These are phyloP conservation scores for Drosophila subpulchrella DNA, from an alignment of 1,140 invertebrate species.

Conservation along the genomic window DNA sequence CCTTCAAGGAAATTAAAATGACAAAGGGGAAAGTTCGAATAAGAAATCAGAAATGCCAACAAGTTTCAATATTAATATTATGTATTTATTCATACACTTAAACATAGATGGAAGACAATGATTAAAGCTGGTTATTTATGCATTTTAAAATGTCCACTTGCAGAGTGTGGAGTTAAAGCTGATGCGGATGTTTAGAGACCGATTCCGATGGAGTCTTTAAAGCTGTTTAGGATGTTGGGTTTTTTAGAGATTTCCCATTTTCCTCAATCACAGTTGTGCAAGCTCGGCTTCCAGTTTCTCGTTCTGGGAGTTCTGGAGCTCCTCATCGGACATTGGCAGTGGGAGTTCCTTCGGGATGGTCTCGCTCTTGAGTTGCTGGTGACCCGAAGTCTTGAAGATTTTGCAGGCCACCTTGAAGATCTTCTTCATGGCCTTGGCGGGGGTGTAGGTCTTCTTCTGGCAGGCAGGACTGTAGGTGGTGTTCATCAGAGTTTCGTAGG, in stretches of 20 bases:
- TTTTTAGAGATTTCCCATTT: slow-evolving; percentile 10
- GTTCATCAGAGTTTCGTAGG: slow-evolving; percentile 50
- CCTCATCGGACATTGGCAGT: slow-evolving; percentile 19
- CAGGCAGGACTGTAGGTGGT: slow-evolving; percentile 12
- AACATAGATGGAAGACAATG: slow-evolving; percentile 54
- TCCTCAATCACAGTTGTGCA: slow-evolving; percentile 36
- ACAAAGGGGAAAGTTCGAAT: slow-evolving; percentile 45
- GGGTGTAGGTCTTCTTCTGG: slow-evolving; percentile 39
- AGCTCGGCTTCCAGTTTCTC: slow-evolving; percentile 43
- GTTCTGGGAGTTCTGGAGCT: slow-evolving; percentile 37
- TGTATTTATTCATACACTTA: slow-evolving; percentile 42
- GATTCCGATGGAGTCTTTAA: slow-evolving; percentile 46
- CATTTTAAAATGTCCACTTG: slow-evolving; percentile 28
- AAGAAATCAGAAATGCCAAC: slow-evolving; percentile 28
- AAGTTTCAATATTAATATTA: slow-evolving; percentile 33
- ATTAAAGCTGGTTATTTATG: slow-evolving; percentile 43
- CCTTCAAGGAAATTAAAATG: slow-evolving; percentile 45
- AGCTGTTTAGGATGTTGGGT: slow-evolving; percentile 21
- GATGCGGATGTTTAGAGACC: slow-evolving; percentile 51
- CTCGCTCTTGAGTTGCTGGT: slow-evolving; percentile 16
- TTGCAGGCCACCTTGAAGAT: slow-evolving; percentile 50
- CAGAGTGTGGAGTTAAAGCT: slow-evolving; percentile 43
- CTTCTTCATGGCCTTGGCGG: slow-evolving; percentile 44
- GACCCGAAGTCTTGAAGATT: slow-evolving; percentile 31
- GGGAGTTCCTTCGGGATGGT: slow-evolving; percentile 5